Base-by-base conservation (phyloP, 2,113 vertebrate species). In the Caretta caretta region DNA sequence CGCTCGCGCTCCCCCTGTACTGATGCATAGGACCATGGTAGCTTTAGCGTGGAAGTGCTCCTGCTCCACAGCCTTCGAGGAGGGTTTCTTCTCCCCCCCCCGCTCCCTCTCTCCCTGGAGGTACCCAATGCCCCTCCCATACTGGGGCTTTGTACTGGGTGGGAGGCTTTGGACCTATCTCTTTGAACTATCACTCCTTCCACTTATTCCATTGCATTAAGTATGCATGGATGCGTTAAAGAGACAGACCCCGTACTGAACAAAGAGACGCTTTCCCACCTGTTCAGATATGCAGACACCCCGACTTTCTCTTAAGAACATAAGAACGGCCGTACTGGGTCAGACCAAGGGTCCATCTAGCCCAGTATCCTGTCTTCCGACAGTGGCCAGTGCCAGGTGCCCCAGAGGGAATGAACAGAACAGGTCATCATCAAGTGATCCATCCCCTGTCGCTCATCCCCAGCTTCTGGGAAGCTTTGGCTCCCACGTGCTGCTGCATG, bases 261-360 rank as follows among this genome's bases (percentile, higher is more conserved):
- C 3, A 8, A 86, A 82, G 1, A 51, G 75, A 10, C 2, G 22
- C 31, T 20, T n/a, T 22, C 10, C 10, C 49, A 53, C 31, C 42
- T 10, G 46, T 25, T 0, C 2, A 4, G 4, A 12, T 10, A 2
- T 1, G 11, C 0, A 1, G 48, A 53, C 10, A 76, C n/a, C 86
- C 84, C 3, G 9, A 1, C 56, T 90, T 87, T 9, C 20, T 51
- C 31, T 50, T 20, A 49, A 49, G 49, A 49, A 35, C 12, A 35
- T 65, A 65, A 14, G 31, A 35, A 65, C 35, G 31, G 59, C 31
- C 31, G 6, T 65, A 65, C 13, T 35, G 59, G 14, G 59, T 65
- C 31, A 65, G 59, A 62, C 59, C 29, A 62, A 6, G 13, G 59
- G 59, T 31, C 59, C 59, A 62, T 12, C 25, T 62, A 62, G 59